Evolutionary conservation across 2,888 invertebrate species (phyloP), one percentile per base, ranked within the genome.

Genomic region (Drosophila sordidapex): DNA sequence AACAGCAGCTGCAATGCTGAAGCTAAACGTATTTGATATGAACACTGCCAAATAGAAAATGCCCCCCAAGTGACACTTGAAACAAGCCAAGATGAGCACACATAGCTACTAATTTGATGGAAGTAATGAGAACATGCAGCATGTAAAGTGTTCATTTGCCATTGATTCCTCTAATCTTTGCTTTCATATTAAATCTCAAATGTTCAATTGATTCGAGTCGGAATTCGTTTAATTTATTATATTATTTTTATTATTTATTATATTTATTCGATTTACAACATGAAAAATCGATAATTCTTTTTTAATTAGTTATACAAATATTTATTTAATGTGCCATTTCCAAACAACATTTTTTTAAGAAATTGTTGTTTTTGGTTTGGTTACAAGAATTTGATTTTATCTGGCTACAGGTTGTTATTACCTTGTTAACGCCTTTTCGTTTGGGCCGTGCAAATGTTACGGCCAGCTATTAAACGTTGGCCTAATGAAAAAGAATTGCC

Each of bases 401-500:
- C 33, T 8, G 27, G 43, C 43, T 31, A 29, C 21, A 40, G 43
- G 13, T 61, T 53, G 52, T 33, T 18, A 15, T 35, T 11, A 21
- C 13, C 46, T 53, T 43, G 27, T 48, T 29, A 64, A 79, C 53
- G 61, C 8, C 62, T 70, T 74, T 74, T 60, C 36, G 25, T 68
- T 81, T 57, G 79, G 57, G 29, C 58, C 59, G 59, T 67, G 66
- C 43, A 64, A 70, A 69, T 54, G 63, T 73, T 67, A 63, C 53
- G 70, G 52, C 54, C 65, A 54, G 38, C 75, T 61, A 63, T 65
- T 29, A 31, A 51, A n/a, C 48, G 62, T 51, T 59, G 27, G 40
- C 21, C 60, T 81, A 86, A 88, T 83, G 77, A 83, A 83, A 72
- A 83, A 83, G 74, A 60, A 65, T 70, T 53, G 74, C 77, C 71